These are phyloP conservation scores for Onychomys torridus DNA, from an alignment of 2,797 vertebrate genomes.

Conservation along the genomic window DNA sequence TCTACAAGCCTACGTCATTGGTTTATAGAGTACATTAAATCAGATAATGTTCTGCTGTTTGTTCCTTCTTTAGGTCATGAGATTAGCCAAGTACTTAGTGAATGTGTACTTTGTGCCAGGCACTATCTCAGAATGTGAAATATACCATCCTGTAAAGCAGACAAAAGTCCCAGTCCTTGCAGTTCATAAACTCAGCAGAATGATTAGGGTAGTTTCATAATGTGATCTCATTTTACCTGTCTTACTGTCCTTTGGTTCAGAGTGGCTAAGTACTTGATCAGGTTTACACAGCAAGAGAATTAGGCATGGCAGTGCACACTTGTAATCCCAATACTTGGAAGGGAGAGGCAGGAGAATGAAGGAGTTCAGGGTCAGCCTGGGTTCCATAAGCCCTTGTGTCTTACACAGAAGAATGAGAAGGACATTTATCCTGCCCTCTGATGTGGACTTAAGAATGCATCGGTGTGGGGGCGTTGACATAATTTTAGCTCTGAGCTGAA, in stretches of 20 bases:
- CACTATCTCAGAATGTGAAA: background rate
- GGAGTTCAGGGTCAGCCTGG: background rate
- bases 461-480: background rate
- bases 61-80: conserved; percentile 12
- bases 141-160: background rate
- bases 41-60: background rate
- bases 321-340: background rate
- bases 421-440: background rate
- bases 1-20: background rate
- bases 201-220: background rate
- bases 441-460: background rate
- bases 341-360: background rate
- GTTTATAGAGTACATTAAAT: conserved; percentile 32
- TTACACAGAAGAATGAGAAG: conserved; percentile 1
- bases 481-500: background rate
- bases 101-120: background rate
- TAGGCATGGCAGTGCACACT: background rate
- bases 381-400: background rate
- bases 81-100: conserved; percentile 20
- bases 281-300: background rate
- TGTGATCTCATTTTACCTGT: conserved; percentile 18
- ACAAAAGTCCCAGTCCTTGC: background rate
- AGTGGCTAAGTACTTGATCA: conserved; percentile 22
- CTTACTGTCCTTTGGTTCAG: background rate
- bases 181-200: background rate